These are phyloP conservation scores for Drosophila suboccidentalis DNA, from an alignment of 2,888 invertebrate species.

Conservation along the genomic window DNA sequence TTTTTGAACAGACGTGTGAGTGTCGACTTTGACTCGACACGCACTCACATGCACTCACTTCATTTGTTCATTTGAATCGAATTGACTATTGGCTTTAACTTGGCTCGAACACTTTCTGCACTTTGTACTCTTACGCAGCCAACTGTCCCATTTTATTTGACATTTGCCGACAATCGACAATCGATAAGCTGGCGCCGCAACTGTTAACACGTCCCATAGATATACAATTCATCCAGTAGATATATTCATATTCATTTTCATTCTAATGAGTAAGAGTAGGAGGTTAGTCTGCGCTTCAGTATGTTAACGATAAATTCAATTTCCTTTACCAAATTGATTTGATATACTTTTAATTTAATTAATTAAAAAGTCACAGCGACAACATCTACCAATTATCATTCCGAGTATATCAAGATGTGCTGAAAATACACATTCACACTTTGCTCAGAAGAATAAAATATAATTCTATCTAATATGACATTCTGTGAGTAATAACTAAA, in stretches of 20 bases:
- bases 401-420: conserved; percentile 9
- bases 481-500: background rate
- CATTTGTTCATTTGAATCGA: conserved; percentile 3
- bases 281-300: conserved; percentile 11
- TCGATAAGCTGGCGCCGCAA: conserved; percentile 70
- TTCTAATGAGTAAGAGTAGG: background rate
- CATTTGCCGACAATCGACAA: conserved; percentile 49
- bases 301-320: conserved; percentile 58
- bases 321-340: conserved; percentile 52
- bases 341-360: conserved; percentile 69
- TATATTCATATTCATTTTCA: conserved; percentile 13
- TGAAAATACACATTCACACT: conserved; percentile 12
- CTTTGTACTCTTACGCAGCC: conserved; percentile 55
- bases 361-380: conserved; percentile 55
- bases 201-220: conserved; percentile 3
- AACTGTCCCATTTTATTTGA: conserved; percentile 40
- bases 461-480: background rate
- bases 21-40: conserved; percentile 1
- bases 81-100: conserved; percentile 1
- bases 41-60: conserved; percentile 11
- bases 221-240: conserved; percentile 11
- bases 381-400: conserved; percentile 55
- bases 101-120: conserved; percentile 56
- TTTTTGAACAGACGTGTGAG: conserved; percentile 41
- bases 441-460: background rate